Conservation (phyloP, 2,888 invertebrate species). For the Drosophila mulleri region DNA sequence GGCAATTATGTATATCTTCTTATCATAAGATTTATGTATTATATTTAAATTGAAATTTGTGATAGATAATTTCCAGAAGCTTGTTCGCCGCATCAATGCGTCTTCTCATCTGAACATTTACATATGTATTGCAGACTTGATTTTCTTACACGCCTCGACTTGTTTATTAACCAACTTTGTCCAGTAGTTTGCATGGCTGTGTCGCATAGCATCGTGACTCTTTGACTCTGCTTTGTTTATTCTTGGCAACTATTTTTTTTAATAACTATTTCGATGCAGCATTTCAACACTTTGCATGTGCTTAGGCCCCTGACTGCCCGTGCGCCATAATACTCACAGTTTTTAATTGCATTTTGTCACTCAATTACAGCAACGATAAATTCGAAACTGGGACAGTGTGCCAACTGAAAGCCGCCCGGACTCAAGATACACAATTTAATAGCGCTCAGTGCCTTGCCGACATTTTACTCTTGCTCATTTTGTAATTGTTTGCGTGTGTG, state of each 20-base stretch:
- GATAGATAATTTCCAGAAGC: background rate
- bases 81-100: background rate
- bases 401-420: slow-evolving; percentile 57
- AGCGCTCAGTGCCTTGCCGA: slow-evolving; percentile 16
- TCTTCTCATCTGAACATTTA: background rate
- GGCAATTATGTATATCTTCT: background rate
- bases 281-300: slow-evolving; percentile 42
- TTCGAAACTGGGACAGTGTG: slow-evolving; percentile 76
- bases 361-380: slow-evolving; percentile 65
- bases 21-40: no score
- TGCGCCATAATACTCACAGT: slow-evolving; percentile 39
- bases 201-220: background rate
- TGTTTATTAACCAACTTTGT: background rate
- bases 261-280: slow-evolving; percentile 1
- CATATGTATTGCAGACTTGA: background rate
- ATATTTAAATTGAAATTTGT: no score
- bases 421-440: slow-evolving; percentile 45
- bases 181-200: background rate
- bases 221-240: slow-evolving; percentile 1
- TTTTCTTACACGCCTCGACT: background rate
- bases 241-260: background rate
- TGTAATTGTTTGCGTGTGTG: slow-evolving; percentile 20
- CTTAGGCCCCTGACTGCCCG: background rate
- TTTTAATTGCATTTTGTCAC: slow-evolving; percentile 78
- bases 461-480: slow-evolving; percentile 19